These are phyloP conservation scores for Alviniconcha marisindica DNA, from an alignment of 1,140 invertebrate genomes.

Conservation along the genomic window DNA sequence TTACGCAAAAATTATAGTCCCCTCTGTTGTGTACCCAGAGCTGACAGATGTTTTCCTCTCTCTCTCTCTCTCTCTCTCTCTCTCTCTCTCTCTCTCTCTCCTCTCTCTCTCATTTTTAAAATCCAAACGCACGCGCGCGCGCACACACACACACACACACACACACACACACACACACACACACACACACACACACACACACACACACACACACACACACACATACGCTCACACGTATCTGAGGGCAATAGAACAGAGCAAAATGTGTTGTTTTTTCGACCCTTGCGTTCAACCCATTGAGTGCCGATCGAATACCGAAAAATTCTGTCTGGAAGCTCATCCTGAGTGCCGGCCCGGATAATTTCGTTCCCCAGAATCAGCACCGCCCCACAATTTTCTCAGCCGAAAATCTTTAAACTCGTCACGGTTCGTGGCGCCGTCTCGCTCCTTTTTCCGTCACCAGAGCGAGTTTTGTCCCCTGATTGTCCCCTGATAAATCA, in stretches of 20 bases:
- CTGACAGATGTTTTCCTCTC: too few relatives aligned
- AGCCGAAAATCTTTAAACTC: neutral
- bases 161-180: too few relatives aligned
- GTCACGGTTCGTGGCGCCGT: neutral
- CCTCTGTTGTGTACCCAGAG: too few relatives aligned
- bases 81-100: neutral
- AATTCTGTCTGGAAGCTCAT: neutral
- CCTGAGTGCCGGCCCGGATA: neutral
- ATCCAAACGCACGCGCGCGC: too few relatives aligned
- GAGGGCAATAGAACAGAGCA: too few relatives aligned
- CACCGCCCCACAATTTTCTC: neutral
- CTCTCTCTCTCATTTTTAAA: too few relatives aligned
- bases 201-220: too few relatives aligned
- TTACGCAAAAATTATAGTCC: too few relatives aligned
- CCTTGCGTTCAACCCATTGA: neutral
- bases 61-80: too few relatives aligned
- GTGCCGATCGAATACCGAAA: neutral
- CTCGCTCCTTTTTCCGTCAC: neutral
- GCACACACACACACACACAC: too few relatives aligned
- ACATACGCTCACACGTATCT: too few relatives aligned
- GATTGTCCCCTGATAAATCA: slow-evolving; percentile 24
- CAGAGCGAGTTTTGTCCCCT: slow-evolving; percentile 20
- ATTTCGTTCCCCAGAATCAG: neutral
- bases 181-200: too few relatives aligned
- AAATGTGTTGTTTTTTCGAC: neutral